These are phyloP conservation scores for Azorinus chamasolen DNA, from an alignment of 2,888 invertebrate genomes.

Conservation along the genomic window DNA sequence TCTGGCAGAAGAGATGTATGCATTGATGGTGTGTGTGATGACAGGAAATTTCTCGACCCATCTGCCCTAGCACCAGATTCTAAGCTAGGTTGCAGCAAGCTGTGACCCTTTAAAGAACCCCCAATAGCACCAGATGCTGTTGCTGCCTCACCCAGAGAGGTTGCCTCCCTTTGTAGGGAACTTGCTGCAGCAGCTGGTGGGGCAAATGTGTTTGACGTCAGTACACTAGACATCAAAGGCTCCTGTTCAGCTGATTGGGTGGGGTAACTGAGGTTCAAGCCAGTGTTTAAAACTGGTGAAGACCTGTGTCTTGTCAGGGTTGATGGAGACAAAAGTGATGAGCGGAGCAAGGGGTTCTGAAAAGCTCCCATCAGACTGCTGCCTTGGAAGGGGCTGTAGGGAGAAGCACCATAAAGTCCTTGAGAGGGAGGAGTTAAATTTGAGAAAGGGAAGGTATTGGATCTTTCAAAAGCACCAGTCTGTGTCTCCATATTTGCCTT, in stretches of 20 bases:
- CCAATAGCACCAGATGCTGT: slow-evolving; percentile 21
- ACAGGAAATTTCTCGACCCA: slow-evolving; percentile 27
- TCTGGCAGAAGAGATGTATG: slow-evolving; percentile 51
- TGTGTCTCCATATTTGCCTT: slow-evolving; percentile 6
- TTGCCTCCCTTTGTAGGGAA: background rate
- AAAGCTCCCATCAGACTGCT: slow-evolving; percentile 18
- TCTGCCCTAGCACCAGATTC: slow-evolving; percentile 13
- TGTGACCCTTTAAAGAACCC: slow-evolving; percentile 4
- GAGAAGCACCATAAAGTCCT: slow-evolving; percentile 57
- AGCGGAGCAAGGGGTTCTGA: slow-evolving; percentile 47
- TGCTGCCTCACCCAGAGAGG: too few species aligned
- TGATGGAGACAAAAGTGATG: slow-evolving; percentile 34
- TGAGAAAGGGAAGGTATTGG: slow-evolving; percentile 1
- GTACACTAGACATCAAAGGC: background rate
- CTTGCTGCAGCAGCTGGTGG: background rate
- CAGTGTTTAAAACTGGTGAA: slow-evolving; percentile 29
- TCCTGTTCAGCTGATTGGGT: background rate
- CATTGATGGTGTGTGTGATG: slow-evolving; percentile 5
- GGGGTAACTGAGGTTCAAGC: background rate
- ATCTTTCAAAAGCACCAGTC: background rate
- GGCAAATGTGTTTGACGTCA: too few species aligned
- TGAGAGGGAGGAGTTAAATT: slow-evolving; percentile 32
- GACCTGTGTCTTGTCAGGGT: slow-evolving; percentile 35
- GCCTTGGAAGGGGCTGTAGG: slow-evolving; percentile 39
- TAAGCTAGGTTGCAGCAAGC: slow-evolving; percentile 2